These are phyloP conservation scores for Drosophila quadrilineata DNA, from an alignment of 1,140 invertebrate genomes.

Conservation along the genomic window DNA sequence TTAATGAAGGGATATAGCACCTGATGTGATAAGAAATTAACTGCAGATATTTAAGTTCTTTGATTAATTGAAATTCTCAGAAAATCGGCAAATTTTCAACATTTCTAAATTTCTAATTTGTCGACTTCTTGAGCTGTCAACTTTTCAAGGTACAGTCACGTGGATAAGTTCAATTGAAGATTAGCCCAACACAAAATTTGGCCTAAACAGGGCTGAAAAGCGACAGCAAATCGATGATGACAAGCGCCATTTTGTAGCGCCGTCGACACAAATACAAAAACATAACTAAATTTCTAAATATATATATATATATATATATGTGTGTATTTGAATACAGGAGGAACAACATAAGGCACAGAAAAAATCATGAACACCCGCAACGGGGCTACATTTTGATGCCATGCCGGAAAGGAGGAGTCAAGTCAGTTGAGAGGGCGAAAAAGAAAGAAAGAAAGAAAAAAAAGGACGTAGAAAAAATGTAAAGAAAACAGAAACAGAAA, in stretches of 20 bases:
- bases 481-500: constrained; percentile 47
- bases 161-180: constrained; percentile 4
- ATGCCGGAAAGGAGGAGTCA: constrained; percentile 61
- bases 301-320: constrained; percentile 14
- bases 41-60: neutral
- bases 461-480: constrained; percentile 4
- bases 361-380: constrained; percentile 52
- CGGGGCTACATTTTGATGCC: constrained; percentile 16
- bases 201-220: constrained; percentile 33
- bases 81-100: neutral
- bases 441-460: constrained; percentile 9
- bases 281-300: constrained; percentile 61
- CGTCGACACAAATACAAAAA: constrained; percentile 73
- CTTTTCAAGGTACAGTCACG: constrained; percentile 19
- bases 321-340: constrained; percentile 18
- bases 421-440: constrained; percentile 36
- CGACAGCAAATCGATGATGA: constrained; percentile 71
- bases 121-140: neutral
- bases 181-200: constrained; percentile 19
- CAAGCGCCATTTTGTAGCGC: constrained; percentile 63
- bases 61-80: neutral
- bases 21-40: too few species aligned
- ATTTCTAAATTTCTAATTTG: neutral
- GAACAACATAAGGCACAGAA: constrained; percentile 8
- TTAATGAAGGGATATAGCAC: too few species aligned